Conservation (phyloP, 1,140 invertebrate genomes). For the Zaprionus ornatus region DNA sequence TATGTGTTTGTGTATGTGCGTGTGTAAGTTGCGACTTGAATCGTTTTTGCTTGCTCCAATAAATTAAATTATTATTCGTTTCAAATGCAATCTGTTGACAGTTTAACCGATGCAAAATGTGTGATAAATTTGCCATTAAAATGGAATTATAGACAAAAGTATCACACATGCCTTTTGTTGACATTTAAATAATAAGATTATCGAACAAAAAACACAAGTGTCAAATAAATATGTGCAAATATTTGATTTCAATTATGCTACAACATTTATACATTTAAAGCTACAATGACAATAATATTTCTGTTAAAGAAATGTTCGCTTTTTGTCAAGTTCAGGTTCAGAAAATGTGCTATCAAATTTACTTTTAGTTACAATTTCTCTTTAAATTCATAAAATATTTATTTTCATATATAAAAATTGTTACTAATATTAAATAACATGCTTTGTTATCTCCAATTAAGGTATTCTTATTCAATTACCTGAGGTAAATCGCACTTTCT, state of each 20-base stretch:
- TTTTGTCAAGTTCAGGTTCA: too few relatives aligned
- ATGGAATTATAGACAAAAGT: background rate
- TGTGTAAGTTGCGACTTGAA: background rate
- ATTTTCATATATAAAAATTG: background rate
- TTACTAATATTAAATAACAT: background rate
- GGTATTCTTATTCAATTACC: background rate
- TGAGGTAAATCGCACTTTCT: background rate
- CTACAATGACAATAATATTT: too few relatives aligned
- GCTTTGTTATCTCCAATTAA: background rate
- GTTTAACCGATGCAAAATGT: background rate
- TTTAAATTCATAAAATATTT: background rate
- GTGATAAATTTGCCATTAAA: background rate
- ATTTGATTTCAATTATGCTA: background rate
- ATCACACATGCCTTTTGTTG: background rate
- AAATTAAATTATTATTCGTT: background rate
- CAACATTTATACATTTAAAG: too few relatives aligned
- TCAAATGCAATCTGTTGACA: slow-evolving; percentile 3
- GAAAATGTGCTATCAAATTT: too few relatives aligned
- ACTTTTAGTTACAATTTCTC: too few relatives aligned
- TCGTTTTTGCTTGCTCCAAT: background rate
- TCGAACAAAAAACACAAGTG: background rate
- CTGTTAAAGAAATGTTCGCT: too few relatives aligned
- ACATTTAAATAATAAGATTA: background rate
- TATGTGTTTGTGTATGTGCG: background rate
- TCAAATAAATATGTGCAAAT: background rate